Evolutionary conservation across 2,797 vertebrate genomes (phyloP).

Genomic region (Potorous gilbertii): DNA sequence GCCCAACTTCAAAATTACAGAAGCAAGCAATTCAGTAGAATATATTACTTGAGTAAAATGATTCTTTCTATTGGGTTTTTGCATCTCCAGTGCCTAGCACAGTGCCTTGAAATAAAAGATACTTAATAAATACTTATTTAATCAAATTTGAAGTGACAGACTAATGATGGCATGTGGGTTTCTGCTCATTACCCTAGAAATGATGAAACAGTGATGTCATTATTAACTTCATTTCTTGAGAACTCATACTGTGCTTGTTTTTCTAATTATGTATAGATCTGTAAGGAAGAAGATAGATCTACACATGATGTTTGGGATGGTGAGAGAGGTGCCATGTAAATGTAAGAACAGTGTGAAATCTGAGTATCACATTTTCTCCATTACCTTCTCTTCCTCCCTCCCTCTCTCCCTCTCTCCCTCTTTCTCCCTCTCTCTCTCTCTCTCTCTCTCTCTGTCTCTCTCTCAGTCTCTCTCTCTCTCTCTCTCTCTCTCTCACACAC

Average conservation of each 20-base stretch:
- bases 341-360: conserved; percentile 7
- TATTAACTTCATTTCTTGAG: conserved; percentile 58
- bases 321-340: conserved; percentile 40
- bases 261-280: conserved; percentile 55
- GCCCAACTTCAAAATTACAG: not conserved
- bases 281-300: conserved; percentile 52
- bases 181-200: conserved; percentile 45
- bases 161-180: conserved; percentile 34
- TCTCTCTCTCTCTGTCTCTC: not conserved
- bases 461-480: not conserved
- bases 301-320: conserved; percentile 42
- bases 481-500: too few relatives aligned
- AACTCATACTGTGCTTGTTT: conserved; percentile 28
- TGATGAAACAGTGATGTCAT: conserved; percentile 41
- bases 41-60: not conserved
- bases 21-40: not conserved
- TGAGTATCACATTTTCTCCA: conserved; percentile 7
- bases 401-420: not conserved
- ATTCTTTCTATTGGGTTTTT: not conserved
- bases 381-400: not conserved
- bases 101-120: not conserved
- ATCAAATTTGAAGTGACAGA: not conserved
- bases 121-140: not conserved
- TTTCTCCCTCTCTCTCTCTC: not conserved
- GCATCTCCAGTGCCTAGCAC: not conserved